Evolutionary conservation across 1,140 invertebrate species (phyloP).

Genomic region (Tetramorium parvispinum): DNA sequence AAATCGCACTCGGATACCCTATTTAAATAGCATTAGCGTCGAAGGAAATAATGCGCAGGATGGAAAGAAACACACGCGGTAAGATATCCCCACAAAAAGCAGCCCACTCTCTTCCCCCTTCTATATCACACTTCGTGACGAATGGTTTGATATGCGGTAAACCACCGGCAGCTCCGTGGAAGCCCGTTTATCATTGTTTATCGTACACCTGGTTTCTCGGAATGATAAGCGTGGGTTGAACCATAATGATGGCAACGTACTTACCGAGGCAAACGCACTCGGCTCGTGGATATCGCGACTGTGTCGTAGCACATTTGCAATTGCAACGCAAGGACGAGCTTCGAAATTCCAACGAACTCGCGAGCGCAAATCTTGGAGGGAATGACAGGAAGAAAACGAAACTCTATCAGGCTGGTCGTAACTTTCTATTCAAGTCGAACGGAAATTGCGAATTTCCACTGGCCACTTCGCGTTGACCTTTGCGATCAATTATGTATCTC

Average conservation of each 20-base stretch:
- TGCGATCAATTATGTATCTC: constrained; percentile 39
- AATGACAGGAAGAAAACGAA: background rate
- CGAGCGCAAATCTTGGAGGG: background rate
- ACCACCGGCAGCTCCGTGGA: constrained; percentile 36
- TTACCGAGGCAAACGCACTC: constrained; percentile 53
- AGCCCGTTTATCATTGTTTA: constrained; percentile 62
- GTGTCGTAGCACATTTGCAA: background rate
- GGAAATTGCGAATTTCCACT: constrained; percentile 42
- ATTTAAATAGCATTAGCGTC: background rate
- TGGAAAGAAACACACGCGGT: constrained; percentile 18
- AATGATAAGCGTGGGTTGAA: constrained; percentile 54
- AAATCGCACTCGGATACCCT: background rate
- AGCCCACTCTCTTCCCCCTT: background rate
- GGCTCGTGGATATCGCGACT: constrained; percentile 6
- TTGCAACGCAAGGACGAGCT: background rate
- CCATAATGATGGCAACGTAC: constrained; percentile 37
- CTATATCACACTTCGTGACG: constrained; percentile 11
- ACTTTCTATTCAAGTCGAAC: constrained; percentile 26
- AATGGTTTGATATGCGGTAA: constrained; percentile 42
- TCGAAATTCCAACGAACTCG: background rate
- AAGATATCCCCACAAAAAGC: constrained; percentile 27
- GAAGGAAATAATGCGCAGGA: constrained; percentile 15
- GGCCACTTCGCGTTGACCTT: constrained; percentile 16
- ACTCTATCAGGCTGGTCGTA: constrained; percentile 32
- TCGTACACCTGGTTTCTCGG: constrained; percentile 60